Conservation (phyloP, 2,888 invertebrate genomes). For the Oscheius sp. region DNA sequence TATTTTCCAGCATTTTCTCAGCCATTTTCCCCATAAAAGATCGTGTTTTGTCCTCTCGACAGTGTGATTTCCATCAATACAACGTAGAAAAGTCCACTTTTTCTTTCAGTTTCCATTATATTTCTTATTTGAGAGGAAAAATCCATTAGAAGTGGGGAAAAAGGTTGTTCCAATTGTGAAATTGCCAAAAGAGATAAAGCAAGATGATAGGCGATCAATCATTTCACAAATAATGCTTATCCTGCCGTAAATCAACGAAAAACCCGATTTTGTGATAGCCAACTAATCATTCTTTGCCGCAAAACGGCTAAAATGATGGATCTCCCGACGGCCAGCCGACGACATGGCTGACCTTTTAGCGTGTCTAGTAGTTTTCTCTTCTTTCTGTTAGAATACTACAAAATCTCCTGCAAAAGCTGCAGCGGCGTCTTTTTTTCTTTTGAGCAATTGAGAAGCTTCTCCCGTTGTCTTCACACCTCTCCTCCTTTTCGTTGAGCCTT, state of each 20-base stretch:
- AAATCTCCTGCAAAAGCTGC: no score
- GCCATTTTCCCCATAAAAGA: neutral
- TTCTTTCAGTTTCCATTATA: no score
- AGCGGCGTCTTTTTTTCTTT: neutral
- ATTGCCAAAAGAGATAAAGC: no score
- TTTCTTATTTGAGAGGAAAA: no score
- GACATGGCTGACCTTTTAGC: slow-evolving; percentile 5
- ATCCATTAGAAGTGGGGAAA: neutral
- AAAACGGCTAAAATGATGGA: slow-evolving; percentile 7
- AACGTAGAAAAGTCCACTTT: no score
- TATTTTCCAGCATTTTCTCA: no score
- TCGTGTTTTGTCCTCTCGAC: no score
- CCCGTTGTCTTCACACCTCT: neutral
- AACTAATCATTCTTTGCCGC: neutral
- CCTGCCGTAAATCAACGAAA: no score
- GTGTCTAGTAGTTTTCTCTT: neutral
- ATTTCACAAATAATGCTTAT: no score
- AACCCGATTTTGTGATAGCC: neutral
- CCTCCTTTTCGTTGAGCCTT: no score
- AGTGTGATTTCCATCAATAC: no score
- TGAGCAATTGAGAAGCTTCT: neutral
- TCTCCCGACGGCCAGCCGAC: neutral
- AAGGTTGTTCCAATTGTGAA: neutral
- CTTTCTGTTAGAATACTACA: neutral
- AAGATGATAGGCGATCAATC: no score